Conservation (phyloP, 2,888 invertebrate genomes). For the Drosophila multiciliata region DNA sequence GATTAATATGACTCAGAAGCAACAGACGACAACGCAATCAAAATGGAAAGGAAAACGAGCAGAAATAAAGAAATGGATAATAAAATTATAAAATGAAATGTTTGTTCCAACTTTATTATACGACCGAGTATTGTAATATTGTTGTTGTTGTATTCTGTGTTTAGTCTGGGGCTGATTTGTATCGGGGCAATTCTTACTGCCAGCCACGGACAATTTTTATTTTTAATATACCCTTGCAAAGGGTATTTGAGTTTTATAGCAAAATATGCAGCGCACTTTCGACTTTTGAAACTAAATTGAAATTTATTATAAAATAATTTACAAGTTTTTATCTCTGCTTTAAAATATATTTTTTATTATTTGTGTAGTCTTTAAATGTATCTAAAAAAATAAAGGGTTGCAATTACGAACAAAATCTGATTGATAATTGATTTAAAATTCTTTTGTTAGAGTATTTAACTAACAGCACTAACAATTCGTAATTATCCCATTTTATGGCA, state of each 20-base stretch:
- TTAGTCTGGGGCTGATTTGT: slow-evolving; percentile 29
- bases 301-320: background rate
- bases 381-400: background rate
- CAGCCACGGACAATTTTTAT: slow-evolving; percentile 18
- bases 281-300: background rate
- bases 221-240: slow-evolving; percentile 13
- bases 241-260: background rate
- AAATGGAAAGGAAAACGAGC: slow-evolving; percentile 48
- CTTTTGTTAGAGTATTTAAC: slow-evolving; percentile 10
- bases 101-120: slow-evolving; percentile 59
- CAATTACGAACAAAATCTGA: background rate
- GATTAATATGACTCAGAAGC: slow-evolving; percentile 61
- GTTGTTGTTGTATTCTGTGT: slow-evolving; percentile 6
- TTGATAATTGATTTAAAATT: background rate
- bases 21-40: slow-evolving; percentile 58
- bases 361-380: background rate
- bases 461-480: background rate
- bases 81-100: slow-evolving; percentile 71
- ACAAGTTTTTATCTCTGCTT: too few species aligned
- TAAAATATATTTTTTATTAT: background rate
- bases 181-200: slow-evolving; percentile 12
- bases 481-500: slow-evolving; percentile 42
- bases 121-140: slow-evolving; percentile 34
- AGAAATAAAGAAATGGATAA: slow-evolving; percentile 59
- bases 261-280: background rate